phyloP scores from a whole-genome alignment of 1,140 invertebrate species.

The Drosophila teissieri region DNA sequence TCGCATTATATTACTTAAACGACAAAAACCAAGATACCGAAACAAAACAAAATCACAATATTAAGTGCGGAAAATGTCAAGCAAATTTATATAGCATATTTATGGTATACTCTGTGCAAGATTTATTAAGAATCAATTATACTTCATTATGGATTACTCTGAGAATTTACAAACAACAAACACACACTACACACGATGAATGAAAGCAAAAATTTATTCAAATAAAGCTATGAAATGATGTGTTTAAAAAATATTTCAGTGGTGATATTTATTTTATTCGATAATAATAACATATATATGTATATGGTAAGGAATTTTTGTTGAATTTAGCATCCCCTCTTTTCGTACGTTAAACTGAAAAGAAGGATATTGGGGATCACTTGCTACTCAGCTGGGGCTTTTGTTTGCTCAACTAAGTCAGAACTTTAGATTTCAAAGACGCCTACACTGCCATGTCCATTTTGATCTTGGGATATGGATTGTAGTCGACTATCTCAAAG shows the following conservation, averaged over 20 bases:
- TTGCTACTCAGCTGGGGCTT: too few species aligned
- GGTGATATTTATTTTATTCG: background rate
- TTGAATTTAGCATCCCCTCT: background rate
- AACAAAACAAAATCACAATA: constrained; percentile 49
- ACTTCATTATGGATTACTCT: constrained; percentile 78
- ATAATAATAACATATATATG: too few species aligned
- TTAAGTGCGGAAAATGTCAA: constrained; percentile 45
- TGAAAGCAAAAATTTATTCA: constrained; percentile 73
- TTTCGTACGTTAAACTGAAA: too few species aligned
- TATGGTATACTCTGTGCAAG: constrained; percentile 77
- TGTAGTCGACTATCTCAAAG: constrained; percentile 94
- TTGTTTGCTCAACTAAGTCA: too few species aligned
- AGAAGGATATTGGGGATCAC: too few species aligned
- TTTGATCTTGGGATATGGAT: constrained; percentile 95
- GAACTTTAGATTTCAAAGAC: background rate
- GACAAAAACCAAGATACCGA: constrained; percentile 35
- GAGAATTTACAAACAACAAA: constrained; percentile 66
- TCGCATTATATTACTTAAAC: constrained; percentile 69
- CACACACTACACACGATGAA: constrained; percentile 57
- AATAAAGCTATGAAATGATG: constrained; percentile 82
- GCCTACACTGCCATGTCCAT: constrained; percentile 98
- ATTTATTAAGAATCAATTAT: constrained; percentile 80
- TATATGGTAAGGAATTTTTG: background rate
- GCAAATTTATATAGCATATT: constrained; percentile 76
- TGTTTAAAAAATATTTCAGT: constrained; percentile 54